Base-by-base conservation (phyloP, 2,888 invertebrate species). In the Theretra japonica region DNA sequence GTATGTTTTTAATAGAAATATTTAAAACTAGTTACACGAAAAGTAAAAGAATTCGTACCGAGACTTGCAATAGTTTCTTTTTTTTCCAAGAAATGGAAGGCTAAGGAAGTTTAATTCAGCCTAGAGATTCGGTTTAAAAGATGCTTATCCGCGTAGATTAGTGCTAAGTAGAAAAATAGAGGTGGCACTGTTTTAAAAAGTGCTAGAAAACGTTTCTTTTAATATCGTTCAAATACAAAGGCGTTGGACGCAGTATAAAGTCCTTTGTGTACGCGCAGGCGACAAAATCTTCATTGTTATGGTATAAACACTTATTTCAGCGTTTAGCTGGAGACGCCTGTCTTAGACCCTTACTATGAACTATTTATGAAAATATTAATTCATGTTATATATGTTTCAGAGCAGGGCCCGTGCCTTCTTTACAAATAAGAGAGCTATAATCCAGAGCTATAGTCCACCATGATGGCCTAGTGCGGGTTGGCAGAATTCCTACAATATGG, bases 241-340 rank as follows among this genome's bases (percentile, higher is more conserved):
- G 48, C 65, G 65, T 48, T 62, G 62, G 33, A 33, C 21, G 62
- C 21, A 30, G 57, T 69, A 30, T 57, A 69, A 69, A 56, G 11
- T 69, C 69, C 33, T 69, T 57, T 56, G 56, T 57, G 33, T 28
- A 69, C 21, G 56, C 33, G 53, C 21, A 56, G 56, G 69, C 53
- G 69, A 65, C 65, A 65, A 65, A 65, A 65, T 65, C 23, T 65
- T 65, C 23, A 65, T 65, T 65, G 65, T 65, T 71, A 68, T 59
- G 33, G 48, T 48, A 60, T 60, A 59, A 50, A 30, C 21, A 56
- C 56, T 69, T 69, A 57, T 57, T 69, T 21, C 30, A 69, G 57
- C 33, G n/a, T 57, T 53, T 69, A 53, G 28, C 28, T 69, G 19
- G 28, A 48, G 48, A 65, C 65, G 65, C 65, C 19, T 25, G 48